Evolutionary conservation across 1,140 invertebrate genomes (phyloP).

Genomic region (Tetramorium parvispinum): DNA sequence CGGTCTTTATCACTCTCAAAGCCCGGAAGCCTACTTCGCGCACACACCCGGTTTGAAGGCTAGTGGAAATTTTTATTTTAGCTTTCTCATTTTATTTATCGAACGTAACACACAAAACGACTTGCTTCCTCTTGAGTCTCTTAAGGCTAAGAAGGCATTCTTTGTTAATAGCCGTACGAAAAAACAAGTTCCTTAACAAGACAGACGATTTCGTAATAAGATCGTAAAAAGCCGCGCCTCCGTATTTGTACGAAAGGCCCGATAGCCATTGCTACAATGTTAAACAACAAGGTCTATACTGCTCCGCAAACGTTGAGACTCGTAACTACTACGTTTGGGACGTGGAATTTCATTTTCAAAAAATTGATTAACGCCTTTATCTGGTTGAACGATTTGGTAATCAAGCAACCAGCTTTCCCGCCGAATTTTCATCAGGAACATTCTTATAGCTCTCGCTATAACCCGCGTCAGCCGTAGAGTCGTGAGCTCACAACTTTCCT

Average conservation of each 20-base stretch:
- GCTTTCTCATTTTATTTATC: neutral
- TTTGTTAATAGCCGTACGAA: neutral
- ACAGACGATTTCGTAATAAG: neutral
- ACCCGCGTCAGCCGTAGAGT: slow-evolving; percentile 20
- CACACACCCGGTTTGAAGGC: slow-evolving; percentile 98
- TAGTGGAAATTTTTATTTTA: neutral
- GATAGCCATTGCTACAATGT: neutral
- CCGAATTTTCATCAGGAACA: slow-evolving; percentile 55
- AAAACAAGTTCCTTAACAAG: neutral
- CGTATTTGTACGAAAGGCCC: neutral
- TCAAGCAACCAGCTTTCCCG: neutral
- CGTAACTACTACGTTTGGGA: neutral
- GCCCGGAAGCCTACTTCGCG: slow-evolving; percentile 98
- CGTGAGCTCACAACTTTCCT: slow-evolving; percentile 65
- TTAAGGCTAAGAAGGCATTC: neutral
- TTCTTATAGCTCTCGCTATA: slow-evolving; percentile 8
- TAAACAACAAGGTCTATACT: neutral
- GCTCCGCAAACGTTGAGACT: neutral
- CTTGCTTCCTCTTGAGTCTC: neutral
- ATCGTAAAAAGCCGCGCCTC: neutral
- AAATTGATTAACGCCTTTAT: neutral
- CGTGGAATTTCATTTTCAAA: neutral
- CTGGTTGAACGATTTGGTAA: neutral
- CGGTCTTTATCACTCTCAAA: slow-evolving; percentile 99
- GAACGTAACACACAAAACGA: neutral